A percentile compares a stretch with the other conserved stretches of the same genome.
These are phyloP conservation scores for Sarcophaga carnaria DNA, from an alignment of 2,888 invertebrate species.

Conservation along the genomic window DNA sequence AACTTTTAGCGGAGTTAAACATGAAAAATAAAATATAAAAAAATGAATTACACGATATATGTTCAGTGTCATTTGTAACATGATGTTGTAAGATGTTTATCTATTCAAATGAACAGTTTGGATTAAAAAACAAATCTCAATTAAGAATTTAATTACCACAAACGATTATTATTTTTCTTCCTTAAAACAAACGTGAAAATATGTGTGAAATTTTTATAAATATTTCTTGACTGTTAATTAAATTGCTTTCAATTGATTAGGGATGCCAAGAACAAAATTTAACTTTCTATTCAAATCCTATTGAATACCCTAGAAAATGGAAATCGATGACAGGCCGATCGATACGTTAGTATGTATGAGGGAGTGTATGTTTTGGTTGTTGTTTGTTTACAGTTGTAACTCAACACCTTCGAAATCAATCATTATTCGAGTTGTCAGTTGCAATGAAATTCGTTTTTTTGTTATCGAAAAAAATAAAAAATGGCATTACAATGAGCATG, in stretches of 20 bases:
- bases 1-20: neutral
- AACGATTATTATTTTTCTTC: neutral
- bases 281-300: neutral
- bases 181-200: neutral
- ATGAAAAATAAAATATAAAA: neutral
- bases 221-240: neutral
- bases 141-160: neutral
- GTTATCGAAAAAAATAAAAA: constrained; percentile 35
- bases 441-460: constrained; percentile 34
- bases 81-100: constrained; percentile 48
- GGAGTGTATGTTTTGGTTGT: too few relatives aligned
- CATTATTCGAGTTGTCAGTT: constrained; percentile 44
- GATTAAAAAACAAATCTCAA: neutral
- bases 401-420: constrained; percentile 52
- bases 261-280: too few relatives aligned
- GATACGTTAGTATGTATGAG: too few relatives aligned
- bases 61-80: constrained; percentile 45
- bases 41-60: neutral
- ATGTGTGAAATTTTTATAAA: neutral
- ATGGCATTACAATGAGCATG: constrained; percentile 41
- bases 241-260: too few relatives aligned
- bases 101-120: constrained; percentile 3
- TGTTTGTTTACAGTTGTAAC: neutral
- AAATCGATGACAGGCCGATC: neutral
- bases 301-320: neutral